Evolutionary conservation across 2,888 invertebrate species (phyloP).

Genomic region (Ophion ellenae): DNA sequence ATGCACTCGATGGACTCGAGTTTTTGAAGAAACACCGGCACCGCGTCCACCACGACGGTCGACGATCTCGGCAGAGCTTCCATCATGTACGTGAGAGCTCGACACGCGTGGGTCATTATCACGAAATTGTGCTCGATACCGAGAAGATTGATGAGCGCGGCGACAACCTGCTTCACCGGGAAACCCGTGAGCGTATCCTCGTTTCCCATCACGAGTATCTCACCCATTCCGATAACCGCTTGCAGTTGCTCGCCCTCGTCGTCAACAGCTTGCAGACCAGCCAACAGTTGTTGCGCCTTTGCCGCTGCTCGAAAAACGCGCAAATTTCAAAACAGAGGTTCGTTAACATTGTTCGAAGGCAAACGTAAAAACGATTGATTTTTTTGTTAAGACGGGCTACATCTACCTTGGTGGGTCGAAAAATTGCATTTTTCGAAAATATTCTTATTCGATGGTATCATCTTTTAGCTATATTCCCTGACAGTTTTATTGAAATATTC

Average conservation of each 20-base stretch:
- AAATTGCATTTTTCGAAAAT: too few species aligned
- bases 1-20: conserved; percentile 99
- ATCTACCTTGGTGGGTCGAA: too few species aligned
- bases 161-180: conserved; percentile 98
- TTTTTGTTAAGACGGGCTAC: too few species aligned
- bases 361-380: too few species aligned
- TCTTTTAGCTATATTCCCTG: too few species aligned
- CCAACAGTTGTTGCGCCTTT: conserved; percentile 96
- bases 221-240: conserved; percentile 99
- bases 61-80: conserved; percentile 98
- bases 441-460: too few species aligned
- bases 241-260: conserved; percentile 98
- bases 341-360: too few species aligned
- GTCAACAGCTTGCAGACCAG: conserved; percentile 95
- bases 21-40: conserved; percentile 98
- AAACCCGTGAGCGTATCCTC: conserved; percentile 99
- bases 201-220: conserved; percentile 99
- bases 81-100: conserved; percentile 99
- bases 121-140: conserved; percentile 99
- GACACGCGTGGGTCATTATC: conserved; percentile 99
- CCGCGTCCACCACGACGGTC: conserved; percentile 97
- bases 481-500: too few species aligned
- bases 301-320: conserved; percentile 86
- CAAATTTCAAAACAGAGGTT: background rate
- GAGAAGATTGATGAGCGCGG: conserved; percentile 95